Conservation (phyloP, 2,888 invertebrate genomes). For the Heliconius aoede region DNA sequence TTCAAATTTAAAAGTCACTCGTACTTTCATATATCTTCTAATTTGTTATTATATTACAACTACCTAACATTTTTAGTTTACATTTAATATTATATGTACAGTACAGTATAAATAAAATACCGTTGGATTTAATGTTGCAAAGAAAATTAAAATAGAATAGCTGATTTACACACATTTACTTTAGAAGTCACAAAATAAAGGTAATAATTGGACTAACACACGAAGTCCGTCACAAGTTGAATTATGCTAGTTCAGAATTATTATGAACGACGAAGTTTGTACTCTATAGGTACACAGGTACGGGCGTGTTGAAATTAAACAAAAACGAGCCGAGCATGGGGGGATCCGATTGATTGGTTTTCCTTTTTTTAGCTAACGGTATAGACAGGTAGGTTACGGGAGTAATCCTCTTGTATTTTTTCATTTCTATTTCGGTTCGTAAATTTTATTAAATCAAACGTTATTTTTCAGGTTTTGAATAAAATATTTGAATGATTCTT, state of each 20-base stretch:
- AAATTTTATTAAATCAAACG: slow-evolving; percentile 25
- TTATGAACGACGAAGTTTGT: slow-evolving; percentile 45
- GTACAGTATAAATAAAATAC: background rate
- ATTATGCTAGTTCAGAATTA: slow-evolving; percentile 48
- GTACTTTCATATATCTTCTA: background rate
- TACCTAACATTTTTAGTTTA: too few relatives aligned
- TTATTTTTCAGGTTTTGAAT: slow-evolving; percentile 7
- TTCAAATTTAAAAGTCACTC: background rate
- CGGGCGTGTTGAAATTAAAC: slow-evolving; percentile 51
- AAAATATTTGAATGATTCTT: background rate
- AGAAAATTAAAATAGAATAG: background rate
- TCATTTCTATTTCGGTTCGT: slow-evolving; percentile 34
- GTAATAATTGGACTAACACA: background rate
- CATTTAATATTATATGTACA: too few relatives aligned
- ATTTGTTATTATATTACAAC: too few relatives aligned
- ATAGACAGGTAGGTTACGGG: slow-evolving; percentile 46
- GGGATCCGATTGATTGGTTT: slow-evolving; percentile 51
- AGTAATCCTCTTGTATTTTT: slow-evolving; percentile 42
- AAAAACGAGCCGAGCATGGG: slow-evolving; percentile 48
- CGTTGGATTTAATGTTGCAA: background rate
- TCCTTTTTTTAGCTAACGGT: slow-evolving; percentile 44
- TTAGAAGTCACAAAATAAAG: background rate
- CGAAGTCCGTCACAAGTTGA: slow-evolving; percentile 42
- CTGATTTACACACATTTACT: too few relatives aligned
- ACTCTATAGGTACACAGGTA: slow-evolving; percentile 37